Evolutionary conservation across 2,888 invertebrate species (phyloP).

Genomic region (Tenthredo livida): DNA sequence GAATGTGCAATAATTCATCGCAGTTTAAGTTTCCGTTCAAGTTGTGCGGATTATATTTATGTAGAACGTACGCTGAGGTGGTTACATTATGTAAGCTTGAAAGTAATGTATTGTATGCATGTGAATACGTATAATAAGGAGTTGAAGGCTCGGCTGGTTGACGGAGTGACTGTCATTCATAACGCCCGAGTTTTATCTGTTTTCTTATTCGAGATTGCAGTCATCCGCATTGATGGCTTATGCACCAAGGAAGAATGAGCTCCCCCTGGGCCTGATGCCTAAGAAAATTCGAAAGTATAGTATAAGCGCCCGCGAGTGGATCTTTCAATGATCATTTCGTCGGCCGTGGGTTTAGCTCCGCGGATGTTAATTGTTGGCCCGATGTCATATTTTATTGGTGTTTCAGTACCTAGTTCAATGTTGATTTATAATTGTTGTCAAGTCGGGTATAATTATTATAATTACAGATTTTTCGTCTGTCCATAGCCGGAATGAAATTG

Average conservation of each 20-base stretch:
- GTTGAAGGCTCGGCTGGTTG: slow-evolving; percentile 51
- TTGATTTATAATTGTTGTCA: slow-evolving; percentile 75
- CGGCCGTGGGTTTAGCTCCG: not conserved
- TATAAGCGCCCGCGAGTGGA: not conserved
- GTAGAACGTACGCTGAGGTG: not conserved
- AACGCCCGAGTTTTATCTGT: slow-evolving; percentile 54
- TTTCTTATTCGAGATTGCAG: slow-evolving; percentile 61
- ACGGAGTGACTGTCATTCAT: slow-evolving; percentile 66
- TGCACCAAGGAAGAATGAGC: slow-evolving; percentile 49
- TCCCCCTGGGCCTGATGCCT: slow-evolving; percentile 51
- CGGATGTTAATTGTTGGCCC: slow-evolving; percentile 57
- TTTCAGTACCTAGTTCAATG: slow-evolving; percentile 74
- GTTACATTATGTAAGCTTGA: slow-evolving; percentile 35
- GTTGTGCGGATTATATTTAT: not conserved
- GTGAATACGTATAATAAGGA: slow-evolving; percentile 27
- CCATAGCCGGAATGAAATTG: slow-evolving; percentile 67
- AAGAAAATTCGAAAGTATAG: slow-evolving; percentile 62
- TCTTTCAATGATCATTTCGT: slow-evolving; percentile 7
- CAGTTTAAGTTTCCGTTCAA: slow-evolving; percentile 10
- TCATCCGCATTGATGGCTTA: slow-evolving; percentile 61
- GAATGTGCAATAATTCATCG: not conserved
- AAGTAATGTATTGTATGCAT: slow-evolving; percentile 20
- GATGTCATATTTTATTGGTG: slow-evolving; percentile 65
- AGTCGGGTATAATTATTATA: slow-evolving; percentile 73
- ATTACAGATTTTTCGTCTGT: slow-evolving; percentile 73